phyloP scores from a whole-genome alignment of 1,140 invertebrate genomes.

The Drosophila ficusphila region DNA sequence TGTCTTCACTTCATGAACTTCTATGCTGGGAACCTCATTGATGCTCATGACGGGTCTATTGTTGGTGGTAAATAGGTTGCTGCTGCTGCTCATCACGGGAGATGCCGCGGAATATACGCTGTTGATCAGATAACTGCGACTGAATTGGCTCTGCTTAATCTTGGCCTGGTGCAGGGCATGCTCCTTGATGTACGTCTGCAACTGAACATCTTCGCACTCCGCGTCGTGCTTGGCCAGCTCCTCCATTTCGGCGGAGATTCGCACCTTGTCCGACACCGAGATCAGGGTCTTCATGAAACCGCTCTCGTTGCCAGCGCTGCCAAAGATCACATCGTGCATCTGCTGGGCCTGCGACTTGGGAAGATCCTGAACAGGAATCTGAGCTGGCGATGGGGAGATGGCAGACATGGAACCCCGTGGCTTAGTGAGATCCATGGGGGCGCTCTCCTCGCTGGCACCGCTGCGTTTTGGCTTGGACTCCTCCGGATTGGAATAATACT shows the following conservation, averaged over 20 bases:
- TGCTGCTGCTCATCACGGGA: constrained; percentile 21
- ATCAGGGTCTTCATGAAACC: constrained; percentile 81
- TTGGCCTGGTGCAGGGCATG: constrained; percentile 89
- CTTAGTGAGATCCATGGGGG: constrained; percentile 82
- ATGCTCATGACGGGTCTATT: constrained; percentile 33
- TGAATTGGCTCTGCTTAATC: constrained; percentile 88
- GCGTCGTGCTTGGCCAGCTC: constrained; percentile 64
- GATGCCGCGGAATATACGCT: constrained; percentile 15
- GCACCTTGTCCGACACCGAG: constrained; percentile 81
- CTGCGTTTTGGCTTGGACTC: constrained; percentile 71
- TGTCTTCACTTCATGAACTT: constrained; percentile 67
- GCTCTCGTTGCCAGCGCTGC: constrained; percentile 63
- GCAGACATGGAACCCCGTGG: constrained; percentile 40
- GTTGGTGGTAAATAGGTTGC: constrained; percentile 3
- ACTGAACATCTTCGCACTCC: constrained; percentile 83
- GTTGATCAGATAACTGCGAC: constrained; percentile 49
- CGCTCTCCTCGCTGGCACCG: constrained; percentile 63
- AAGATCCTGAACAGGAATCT: constrained; percentile 6
- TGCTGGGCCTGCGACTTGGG: constrained; percentile 77
- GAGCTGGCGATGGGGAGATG: constrained; percentile 3
- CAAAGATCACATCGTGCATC: constrained; percentile 79
- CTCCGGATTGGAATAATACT: constrained; percentile 83
- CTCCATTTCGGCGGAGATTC: constrained; percentile 68
- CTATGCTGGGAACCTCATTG: constrained; percentile 63
- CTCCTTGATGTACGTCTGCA: constrained; percentile 91